phyloP scores from a whole-genome alignment of 1,140 invertebrate species.

The Anoplophora glabripennis region DNA sequence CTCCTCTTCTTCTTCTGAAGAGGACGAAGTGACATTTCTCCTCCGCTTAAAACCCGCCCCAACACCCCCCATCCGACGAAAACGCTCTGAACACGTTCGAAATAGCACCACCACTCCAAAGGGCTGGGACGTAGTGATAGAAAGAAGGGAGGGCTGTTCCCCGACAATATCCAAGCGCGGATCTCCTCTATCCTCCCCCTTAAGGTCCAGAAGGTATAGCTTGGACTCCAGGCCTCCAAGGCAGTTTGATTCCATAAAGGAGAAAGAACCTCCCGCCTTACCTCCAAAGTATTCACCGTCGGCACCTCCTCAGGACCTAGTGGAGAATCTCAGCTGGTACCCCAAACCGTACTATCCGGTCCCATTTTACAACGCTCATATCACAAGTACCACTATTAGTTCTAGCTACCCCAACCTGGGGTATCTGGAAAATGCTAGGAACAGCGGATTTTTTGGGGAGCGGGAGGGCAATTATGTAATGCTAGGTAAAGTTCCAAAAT shows the following conservation, averaged over 20 bases:
- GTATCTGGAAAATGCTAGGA: background rate
- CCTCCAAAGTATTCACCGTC: conserved; percentile 23
- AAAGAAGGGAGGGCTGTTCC: conserved; percentile 13
- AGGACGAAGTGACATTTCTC: conserved; percentile 35
- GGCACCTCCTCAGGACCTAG: conserved; percentile 23
- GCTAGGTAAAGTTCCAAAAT: too few relatives aligned
- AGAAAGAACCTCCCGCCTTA: conserved; percentile 5
- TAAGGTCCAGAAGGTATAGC: background rate
- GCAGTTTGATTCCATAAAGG: background rate
- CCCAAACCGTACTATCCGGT: conserved; percentile 1
- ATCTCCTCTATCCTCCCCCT: background rate
- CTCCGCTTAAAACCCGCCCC: conserved; percentile 33
- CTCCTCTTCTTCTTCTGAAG: conserved; percentile 7
- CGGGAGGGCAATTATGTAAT: too few relatives aligned
- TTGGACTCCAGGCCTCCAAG: background rate
- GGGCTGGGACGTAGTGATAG: conserved; percentile 36
- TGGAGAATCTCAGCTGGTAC: conserved; percentile 14
- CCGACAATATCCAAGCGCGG: conserved; percentile 5
- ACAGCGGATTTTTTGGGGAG: too few relatives aligned
- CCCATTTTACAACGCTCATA: background rate
- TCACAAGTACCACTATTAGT: background rate
- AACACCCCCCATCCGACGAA: conserved; percentile 28
- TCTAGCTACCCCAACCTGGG: background rate
- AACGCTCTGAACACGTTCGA: background rate
- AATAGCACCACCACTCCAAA: conserved; percentile 16